Evolutionary conservation across 2,113 vertebrate species (phyloP).

Genomic region (Semicossyphus pulcher): DNA sequence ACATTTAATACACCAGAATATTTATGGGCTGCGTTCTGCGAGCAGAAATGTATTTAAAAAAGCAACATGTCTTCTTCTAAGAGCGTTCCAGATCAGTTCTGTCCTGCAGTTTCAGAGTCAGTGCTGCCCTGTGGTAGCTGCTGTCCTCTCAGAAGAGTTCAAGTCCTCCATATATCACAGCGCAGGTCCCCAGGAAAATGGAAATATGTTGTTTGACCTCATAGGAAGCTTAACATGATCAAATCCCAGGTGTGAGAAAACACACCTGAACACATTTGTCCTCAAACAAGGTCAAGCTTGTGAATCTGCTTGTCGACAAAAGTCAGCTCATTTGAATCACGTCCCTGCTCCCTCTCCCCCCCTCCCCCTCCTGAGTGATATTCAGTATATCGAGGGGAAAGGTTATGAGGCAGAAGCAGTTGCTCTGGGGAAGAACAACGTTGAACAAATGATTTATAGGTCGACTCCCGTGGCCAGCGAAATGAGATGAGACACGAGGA

Average conservation of each 20-base stretch:
- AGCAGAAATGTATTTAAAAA: constrained; percentile 59
- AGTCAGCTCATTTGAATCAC: constrained; percentile 14
- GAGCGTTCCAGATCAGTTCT: constrained; percentile 50
- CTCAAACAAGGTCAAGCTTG: constrained; percentile 30
- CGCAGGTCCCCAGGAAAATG: constrained; percentile 31
- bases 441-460: constrained; percentile 24
- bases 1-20: constrained; percentile 56
- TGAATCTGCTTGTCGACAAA: constrained; percentile 15
- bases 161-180: constrained; percentile 37
- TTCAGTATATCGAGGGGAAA: constrained; percentile 26
- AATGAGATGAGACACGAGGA: constrained; percentile 68
- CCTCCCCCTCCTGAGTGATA: background rate
- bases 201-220: constrained; percentile 32
- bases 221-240: background rate
- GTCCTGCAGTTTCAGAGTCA: constrained; percentile 56
- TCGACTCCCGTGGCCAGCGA: constrained; percentile 27
- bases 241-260: background rate
- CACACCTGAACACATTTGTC: background rate
- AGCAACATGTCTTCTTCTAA: constrained; percentile 26
- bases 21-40: constrained; percentile 38
- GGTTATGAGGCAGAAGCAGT: constrained; percentile 15
- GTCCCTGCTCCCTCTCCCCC: background rate
- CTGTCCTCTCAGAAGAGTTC: constrained; percentile 44
- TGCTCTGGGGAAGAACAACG: constrained; percentile 16
- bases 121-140: constrained; percentile 34